Base-by-base conservation (phyloP, 2,797 vertebrate genomes). In the Girardinus metallicus region DNA sequence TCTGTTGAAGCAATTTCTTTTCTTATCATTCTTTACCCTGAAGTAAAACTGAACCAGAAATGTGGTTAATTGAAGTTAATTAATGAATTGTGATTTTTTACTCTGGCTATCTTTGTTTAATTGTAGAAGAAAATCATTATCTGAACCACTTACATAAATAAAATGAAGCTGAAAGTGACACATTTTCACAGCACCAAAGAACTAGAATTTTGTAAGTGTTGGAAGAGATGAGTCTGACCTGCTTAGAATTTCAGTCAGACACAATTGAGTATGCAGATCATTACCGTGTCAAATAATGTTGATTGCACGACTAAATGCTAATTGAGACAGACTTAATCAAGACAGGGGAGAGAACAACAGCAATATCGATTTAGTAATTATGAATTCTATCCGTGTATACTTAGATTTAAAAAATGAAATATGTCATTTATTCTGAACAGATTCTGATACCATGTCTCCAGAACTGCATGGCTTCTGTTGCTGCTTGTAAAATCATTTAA, bases 321-420 rank as follows among this genome's bases (percentile, higher is more conserved):
- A 66, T 39, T 66, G 34, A 36, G 62, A 64, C 31, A 64, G 31
- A 66, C 16, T 36, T 66, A 66, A 66, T 66, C 62, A 39, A 66
- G 34, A 66, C 34, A 66, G 15, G 34, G 18, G 16, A 36, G 53
- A 57, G 26, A 66, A 66, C 34, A 66, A 66, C 62, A 66, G 62
- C 3, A 23, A 39, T 21, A 66, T 66, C 5, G 34, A 39, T 66
- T 66, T 11, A 36, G 16, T 39, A 66, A 66, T 66, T 66, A 66
- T 29, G 9, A 5, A 39, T 66, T 39, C 62, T 4, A 21, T 66
- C 62, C 9, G 21, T 23, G 34, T 39, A 18, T 34, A 36, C 8
- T 4, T 66, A 36, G 31, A 36, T 36, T 16, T 15, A 7, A 21
- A 64, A 36, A 64, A 36, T 6, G n/a, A 60, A 66, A 57, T 57